A percentile compares a stretch with the other conserved stretches of the same genome.
Evolutionary conservation across 64 coral and sea anemone genomes (phyloP).

Genomic region (Dendrophyllia cribrosa): DNA sequence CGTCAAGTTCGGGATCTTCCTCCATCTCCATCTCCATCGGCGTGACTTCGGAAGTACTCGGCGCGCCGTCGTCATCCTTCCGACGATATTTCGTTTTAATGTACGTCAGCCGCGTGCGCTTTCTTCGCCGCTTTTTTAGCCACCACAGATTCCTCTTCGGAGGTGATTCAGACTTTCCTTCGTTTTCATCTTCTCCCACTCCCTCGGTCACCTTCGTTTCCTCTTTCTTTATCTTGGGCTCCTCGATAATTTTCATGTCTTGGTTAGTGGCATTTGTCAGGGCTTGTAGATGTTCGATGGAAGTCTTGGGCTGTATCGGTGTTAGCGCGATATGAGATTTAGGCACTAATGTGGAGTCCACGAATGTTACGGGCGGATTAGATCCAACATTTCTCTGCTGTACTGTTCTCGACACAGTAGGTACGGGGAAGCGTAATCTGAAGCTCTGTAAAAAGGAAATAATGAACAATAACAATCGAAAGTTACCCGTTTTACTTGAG

Average conservation of each 20-base stretch:
- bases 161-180: constrained; percentile 58
- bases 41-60: constrained; percentile 38
- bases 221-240: constrained; percentile 44
- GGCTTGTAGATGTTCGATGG: constrained; percentile 19
- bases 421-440: constrained; percentile 9
- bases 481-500: too few relatives aligned
- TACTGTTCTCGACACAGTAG: constrained; percentile 24
- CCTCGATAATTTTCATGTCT: constrained; percentile 27
- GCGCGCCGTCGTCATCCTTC: constrained; percentile 79
- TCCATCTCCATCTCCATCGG: constrained; percentile 31
- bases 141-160: constrained; percentile 91
- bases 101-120: constrained; percentile 75
- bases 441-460: constrained; percentile 14
- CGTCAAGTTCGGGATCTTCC: constrained; percentile 58
- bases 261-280: constrained; percentile 27
- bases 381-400: constrained; percentile 22
- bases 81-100: constrained; percentile 85
- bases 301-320: constrained; percentile 30
- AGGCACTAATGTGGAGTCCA: constrained; percentile 7
- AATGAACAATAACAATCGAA: too few relatives aligned
- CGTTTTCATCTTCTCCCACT: not conserved
- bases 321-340: constrained; percentile 24
- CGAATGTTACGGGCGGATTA: constrained; percentile 20
- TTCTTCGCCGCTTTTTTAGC: constrained; percentile 87
- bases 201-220: constrained; percentile 19